Conservation (phyloP, 35 echinoderm and acorn worm genomes). For the Heliocidaris tuberculata region DNA sequence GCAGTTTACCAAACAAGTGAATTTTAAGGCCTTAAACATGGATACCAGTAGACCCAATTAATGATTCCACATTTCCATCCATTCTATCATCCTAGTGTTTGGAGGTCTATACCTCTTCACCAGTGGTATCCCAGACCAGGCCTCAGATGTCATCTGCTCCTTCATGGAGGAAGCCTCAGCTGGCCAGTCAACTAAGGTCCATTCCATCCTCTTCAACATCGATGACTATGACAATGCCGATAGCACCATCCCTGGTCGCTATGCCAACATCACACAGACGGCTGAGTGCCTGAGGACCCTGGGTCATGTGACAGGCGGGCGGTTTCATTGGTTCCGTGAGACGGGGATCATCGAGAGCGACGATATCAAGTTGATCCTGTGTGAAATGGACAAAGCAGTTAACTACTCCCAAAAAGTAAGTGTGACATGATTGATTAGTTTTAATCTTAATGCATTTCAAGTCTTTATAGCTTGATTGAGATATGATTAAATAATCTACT, state of each 20-base stretch:
- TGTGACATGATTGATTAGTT: background rate
- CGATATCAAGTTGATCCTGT: conserved; percentile 82
- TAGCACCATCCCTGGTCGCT: conserved; percentile 89
- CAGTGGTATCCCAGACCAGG: conserved; percentile 95
- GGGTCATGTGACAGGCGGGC: conserved; percentile 86
- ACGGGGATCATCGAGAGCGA: conserved; percentile 98
- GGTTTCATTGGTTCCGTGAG: conserved; percentile 98
- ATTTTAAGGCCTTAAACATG: too few species aligned
- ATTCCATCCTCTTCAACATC: conserved; percentile 93
- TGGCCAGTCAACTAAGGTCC: conserved; percentile 72
- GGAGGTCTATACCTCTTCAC: conserved; percentile 97
- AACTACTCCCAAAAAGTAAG: conserved; percentile 98
- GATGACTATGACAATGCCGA: conserved; percentile 90
- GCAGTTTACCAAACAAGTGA: too few species aligned
- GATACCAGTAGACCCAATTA: too few species aligned
- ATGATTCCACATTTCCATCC: background rate
- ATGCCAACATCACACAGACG: conserved; percentile 97
- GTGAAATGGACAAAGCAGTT: conserved; percentile 98
- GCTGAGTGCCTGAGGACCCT: conserved; percentile 91
- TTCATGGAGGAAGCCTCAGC: conserved; percentile 89
- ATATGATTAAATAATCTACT: background rate
- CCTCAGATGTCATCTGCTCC: conserved; percentile 91
- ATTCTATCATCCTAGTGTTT: conserved; percentile 60
- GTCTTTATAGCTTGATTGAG: background rate
- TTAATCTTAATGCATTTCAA: background rate